Conservation (phyloP, 2,888 invertebrate genomes). For the Drosophila neonasuta region DNA sequence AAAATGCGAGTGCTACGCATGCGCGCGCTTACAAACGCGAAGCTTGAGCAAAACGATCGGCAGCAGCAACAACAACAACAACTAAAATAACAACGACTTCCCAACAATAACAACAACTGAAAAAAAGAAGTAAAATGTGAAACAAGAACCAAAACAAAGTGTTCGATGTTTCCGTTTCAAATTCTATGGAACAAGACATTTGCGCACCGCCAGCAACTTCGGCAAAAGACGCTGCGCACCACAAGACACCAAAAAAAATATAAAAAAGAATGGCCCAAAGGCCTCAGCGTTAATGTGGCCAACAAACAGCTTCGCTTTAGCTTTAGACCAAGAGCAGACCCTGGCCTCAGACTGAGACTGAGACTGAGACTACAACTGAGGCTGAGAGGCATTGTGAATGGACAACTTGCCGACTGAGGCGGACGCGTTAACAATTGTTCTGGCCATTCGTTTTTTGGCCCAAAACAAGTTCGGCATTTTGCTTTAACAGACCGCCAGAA, state of each 20-base stretch:
- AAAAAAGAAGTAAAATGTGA: constrained; percentile 60
- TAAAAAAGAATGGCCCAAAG: constrained; percentile 20
- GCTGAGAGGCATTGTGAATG: constrained; percentile 57
- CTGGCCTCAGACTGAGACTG: constrained; percentile 1
- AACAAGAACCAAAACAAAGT: constrained; percentile 78
- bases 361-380: constrained; percentile 14
- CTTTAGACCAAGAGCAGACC: constrained; percentile 8
- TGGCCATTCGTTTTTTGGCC: constrained; percentile 55
- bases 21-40: constrained; percentile 79
- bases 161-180: constrained; percentile 81
- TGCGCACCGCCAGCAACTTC: constrained; percentile 54
- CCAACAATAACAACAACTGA: constrained; percentile 13
- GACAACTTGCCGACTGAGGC: constrained; percentile 58
- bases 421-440: constrained; percentile 77
- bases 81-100: constrained; percentile 15
- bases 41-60: constrained; percentile 51
- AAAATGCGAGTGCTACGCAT: constrained; percentile 77
- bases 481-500: constrained; percentile 62
- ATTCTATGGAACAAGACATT: constrained; percentile 80
- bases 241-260: constrained; percentile 19
- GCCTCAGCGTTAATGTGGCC: constrained; percentile 47
- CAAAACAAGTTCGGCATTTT: constrained; percentile 73
- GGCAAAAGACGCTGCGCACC: constrained; percentile 13
- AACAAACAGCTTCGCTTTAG: constrained; percentile 28
- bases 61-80: constrained; percentile 27